A percentile compares a stretch with the other conserved stretches of the same genome.
These are phyloP conservation scores for Serranus cabrilla DNA, from an alignment of 2,797 vertebrate species.

Conservation along the genomic window DNA sequence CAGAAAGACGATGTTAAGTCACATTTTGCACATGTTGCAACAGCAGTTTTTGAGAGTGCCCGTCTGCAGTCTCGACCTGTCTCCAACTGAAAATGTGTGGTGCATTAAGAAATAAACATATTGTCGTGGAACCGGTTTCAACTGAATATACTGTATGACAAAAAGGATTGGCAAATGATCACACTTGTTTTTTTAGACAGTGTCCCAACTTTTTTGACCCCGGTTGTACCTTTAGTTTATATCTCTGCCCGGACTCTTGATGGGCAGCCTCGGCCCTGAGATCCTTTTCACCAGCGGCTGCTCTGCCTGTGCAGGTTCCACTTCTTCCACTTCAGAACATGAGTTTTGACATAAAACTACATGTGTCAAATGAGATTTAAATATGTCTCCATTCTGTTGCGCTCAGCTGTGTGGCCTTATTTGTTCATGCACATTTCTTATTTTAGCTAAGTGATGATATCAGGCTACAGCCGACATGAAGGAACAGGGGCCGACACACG, in stretches of 20 bases:
- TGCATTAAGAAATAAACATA: too few species aligned
- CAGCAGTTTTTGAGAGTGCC: too few species aligned
- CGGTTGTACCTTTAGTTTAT: constrained; percentile 29
- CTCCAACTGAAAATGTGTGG: too few species aligned
- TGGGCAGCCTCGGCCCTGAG: constrained; percentile 32
- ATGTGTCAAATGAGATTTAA: constrained; percentile 48
- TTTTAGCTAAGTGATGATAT: constrained; percentile 54
- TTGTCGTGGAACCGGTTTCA: too few species aligned
- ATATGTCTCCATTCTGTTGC: constrained; percentile 46
- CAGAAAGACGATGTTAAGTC: too few species aligned
- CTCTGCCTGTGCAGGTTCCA: constrained; percentile 31
- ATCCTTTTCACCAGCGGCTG: constrained; percentile 32
- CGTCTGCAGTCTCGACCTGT: too few species aligned
- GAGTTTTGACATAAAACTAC: constrained; percentile 44
- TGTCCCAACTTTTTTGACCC: too few species aligned
- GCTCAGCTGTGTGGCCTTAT: constrained; percentile 35
- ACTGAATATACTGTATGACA: too few species aligned
- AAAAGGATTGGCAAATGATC: too few species aligned
- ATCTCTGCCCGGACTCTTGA: constrained; percentile 37
- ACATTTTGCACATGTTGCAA: too few species aligned
- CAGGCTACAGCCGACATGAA: constrained; percentile 43
- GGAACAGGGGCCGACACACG: constrained; percentile 58
- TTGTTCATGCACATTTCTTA: constrained; percentile 43
- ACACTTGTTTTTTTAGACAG: too few species aligned
- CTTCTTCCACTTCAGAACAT: constrained; percentile 12